phyloP scores from a whole-genome alignment of 2,888 invertebrate genomes.

The Itoplectis maculator region DNA sequence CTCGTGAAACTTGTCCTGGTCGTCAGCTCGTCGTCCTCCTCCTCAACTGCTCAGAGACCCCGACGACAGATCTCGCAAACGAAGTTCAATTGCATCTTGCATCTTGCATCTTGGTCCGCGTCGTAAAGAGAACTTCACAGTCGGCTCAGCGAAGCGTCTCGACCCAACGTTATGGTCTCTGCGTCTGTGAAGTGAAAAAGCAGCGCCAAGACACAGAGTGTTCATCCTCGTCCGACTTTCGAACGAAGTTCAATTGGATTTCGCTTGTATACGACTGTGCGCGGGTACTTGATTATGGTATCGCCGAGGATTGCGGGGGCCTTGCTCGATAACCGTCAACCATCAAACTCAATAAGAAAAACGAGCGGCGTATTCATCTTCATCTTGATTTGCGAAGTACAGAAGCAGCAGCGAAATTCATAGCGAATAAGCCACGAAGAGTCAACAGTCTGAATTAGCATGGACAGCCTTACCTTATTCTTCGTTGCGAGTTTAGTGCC shows the following conservation, averaged over 20 bases:
- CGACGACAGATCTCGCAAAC: constrained; percentile 39
- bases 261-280: constrained; percentile 22
- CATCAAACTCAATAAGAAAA: constrained; percentile 44
- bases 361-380: constrained; percentile 6
- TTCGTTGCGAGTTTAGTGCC: not conserved
- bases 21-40: not conserved
- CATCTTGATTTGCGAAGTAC: constrained; percentile 19
- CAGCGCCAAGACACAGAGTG: not conserved
- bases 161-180: not conserved
- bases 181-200: not conserved
- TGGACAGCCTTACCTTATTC: not conserved
- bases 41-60: constrained; percentile 23
- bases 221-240: constrained; percentile 38
- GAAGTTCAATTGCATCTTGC: constrained; percentile 57
- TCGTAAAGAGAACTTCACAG: constrained; percentile 45
- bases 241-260: constrained; percentile 58
- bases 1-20: not conserved
- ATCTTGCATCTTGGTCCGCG: constrained; percentile 40
- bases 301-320: not conserved
- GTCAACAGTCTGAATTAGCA: constrained; percentile 6
- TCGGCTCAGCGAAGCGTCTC: not conserved
- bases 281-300: constrained; percentile 37
- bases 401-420: not conserved
- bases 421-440: not conserved
- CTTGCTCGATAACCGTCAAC: constrained; percentile 5